Evolutionary conservation across 1,140 invertebrate genomes (phyloP).

Genomic region (Maniola jurtina): DNA sequence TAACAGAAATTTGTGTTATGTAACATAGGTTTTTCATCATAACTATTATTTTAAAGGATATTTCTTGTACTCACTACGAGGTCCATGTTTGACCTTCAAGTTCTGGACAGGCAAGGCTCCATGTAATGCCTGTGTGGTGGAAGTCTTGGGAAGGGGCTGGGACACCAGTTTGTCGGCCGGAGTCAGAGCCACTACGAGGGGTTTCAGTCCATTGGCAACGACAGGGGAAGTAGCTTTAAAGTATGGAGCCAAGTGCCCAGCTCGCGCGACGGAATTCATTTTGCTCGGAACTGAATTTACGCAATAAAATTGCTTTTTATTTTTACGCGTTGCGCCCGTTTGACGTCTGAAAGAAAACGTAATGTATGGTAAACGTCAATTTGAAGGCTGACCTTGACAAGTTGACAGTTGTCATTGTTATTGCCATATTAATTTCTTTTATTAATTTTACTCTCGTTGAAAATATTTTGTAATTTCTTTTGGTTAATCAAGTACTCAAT

Average conservation of each 20-base stretch:
- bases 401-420: background rate
- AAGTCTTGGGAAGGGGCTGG: slow-evolving; percentile 59
- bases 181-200: slow-evolving; percentile 67
- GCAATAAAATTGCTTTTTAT: slow-evolving; percentile 64
- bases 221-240: slow-evolving; percentile 80
- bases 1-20: slow-evolving; percentile 68
- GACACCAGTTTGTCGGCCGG: slow-evolving; percentile 66
- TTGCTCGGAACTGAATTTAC: slow-evolving; percentile 47
- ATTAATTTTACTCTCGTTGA: too few relatives aligned
- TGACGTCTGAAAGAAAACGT: too few relatives aligned
- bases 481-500: too few relatives aligned
- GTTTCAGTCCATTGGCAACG: slow-evolving; percentile 79
- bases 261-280: slow-evolving; percentile 85
- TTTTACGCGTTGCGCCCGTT: slow-evolving; percentile 33
- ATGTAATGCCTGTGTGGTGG: slow-evolving; percentile 70
- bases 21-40: slow-evolving; percentile 53
- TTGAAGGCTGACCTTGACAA: slow-evolving; percentile 16
- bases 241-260: slow-evolving; percentile 80
- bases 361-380: slow-evolving; percentile 23
- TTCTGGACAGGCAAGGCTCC: slow-evolving; percentile 78
- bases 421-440: slow-evolving; percentile 25
- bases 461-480: too few relatives aligned
- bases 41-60: slow-evolving; percentile 26
- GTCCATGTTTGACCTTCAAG: slow-evolving; percentile 78
- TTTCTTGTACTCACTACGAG: slow-evolving; percentile 70